Conservation (phyloP, 2,113 vertebrate species). For the Chionis minor region DNA sequence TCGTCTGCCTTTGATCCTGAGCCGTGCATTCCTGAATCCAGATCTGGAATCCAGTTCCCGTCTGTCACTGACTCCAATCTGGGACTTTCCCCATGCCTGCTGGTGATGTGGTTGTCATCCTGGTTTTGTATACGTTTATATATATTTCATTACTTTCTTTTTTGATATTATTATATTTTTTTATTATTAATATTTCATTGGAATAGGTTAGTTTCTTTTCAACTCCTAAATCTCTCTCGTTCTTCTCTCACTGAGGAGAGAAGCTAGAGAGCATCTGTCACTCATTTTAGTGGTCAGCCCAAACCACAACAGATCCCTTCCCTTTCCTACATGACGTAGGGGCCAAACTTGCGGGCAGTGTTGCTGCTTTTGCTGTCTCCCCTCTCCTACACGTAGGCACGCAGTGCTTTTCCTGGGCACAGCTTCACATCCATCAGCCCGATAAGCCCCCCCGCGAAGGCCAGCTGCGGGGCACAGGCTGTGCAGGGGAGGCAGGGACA, state of each 20-base stretch:
- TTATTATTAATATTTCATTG: background rate
- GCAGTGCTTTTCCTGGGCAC: background rate
- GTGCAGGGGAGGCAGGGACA: no score
- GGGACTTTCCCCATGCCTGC: background rate
- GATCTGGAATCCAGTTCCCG: background rate
- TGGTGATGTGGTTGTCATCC: background rate
- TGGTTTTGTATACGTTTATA: background rate
- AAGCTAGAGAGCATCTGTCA: background rate
- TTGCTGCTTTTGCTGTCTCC: background rate
- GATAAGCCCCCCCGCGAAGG: background rate
- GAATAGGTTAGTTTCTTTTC: background rate
- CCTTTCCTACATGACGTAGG: fast-evolving
- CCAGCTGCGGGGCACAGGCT: background rate
- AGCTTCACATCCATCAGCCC: background rate
- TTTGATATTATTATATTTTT: background rate
- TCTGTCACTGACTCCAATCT: background rate
- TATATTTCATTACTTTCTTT: background rate
- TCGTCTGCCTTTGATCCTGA: background rate
- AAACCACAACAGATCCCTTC: background rate
- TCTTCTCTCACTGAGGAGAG: background rate
- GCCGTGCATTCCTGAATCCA: background rate
- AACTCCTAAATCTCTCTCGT: background rate
- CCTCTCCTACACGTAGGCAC: fast-evolving
- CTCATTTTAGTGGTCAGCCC: background rate
- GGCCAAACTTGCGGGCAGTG: background rate